Evolutionary conservation across 2,113 vertebrate genomes (phyloP).

Genomic region (Hippocampus zosterae): DNA sequence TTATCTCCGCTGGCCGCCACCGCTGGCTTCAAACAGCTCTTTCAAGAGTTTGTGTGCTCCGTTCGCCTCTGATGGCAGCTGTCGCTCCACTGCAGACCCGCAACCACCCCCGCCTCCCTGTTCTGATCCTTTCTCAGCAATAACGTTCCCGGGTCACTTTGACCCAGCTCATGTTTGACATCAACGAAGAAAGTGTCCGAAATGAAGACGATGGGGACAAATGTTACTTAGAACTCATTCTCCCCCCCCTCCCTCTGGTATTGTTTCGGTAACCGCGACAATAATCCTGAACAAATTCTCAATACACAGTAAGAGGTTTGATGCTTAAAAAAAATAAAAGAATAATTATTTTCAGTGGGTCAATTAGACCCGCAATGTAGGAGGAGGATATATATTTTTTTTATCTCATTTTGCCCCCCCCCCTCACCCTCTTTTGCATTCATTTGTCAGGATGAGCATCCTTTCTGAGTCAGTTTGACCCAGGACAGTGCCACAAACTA

Average conservation of each 20-base stretch:
- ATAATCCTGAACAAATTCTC: too few species aligned
- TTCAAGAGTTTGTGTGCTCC: constrained; percentile 33
- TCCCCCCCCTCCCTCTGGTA: background rate
- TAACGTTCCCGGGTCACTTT: too few species aligned
- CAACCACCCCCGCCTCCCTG: too few species aligned
- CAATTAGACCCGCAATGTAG: background rate
- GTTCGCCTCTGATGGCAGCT: background rate
- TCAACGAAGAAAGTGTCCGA: background rate
- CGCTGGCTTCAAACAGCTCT: constrained; percentile 55
- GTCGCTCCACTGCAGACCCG: background rate
- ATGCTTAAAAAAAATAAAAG: background rate
- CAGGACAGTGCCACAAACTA: background rate
- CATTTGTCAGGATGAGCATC: background rate
- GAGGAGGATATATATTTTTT: too few species aligned
- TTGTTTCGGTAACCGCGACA: background rate
- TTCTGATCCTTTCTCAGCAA: too few species aligned
- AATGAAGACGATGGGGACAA: background rate
- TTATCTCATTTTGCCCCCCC: too few species aligned
- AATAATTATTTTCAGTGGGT: background rate
- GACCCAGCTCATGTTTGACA: too few species aligned
- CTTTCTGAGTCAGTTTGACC: background rate
- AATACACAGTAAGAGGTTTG: background rate
- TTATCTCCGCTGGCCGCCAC: constrained; percentile 60
- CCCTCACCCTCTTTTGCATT: background rate
- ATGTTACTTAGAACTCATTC: background rate